Conservation (phyloP, 2,888 invertebrate species). For the Mayetiola destructor region DNA sequence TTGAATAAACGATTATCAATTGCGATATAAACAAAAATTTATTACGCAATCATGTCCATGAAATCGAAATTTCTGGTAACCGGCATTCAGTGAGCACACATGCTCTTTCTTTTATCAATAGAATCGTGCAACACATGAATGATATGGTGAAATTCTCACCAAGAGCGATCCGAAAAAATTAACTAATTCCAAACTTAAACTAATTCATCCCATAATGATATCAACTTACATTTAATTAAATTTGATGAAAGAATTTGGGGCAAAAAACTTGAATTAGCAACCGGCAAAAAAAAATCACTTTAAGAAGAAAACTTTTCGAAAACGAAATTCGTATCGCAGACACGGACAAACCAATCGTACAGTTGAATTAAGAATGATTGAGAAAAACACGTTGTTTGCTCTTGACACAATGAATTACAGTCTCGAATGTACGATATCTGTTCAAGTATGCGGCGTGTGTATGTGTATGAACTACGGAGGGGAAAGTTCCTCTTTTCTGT, state of each 20-base stretch:
- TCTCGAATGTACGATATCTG: too few species aligned
- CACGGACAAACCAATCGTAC: background rate
- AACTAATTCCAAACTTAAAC: background rate
- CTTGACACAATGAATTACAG: background rate
- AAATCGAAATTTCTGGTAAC: background rate
- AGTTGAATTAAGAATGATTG: background rate
- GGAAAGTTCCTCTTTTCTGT: too few species aligned
- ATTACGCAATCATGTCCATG: background rate
- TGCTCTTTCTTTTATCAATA: background rate
- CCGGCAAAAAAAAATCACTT: conserved; percentile 6
- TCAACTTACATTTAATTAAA: background rate
- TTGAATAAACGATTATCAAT: too few species aligned
- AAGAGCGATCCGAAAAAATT: background rate
- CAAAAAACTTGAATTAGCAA: background rate
- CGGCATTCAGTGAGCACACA: background rate
- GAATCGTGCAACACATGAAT: background rate
- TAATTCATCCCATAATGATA: background rate
- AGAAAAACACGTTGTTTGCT: conserved; percentile 7
- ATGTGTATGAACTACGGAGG: too few species aligned
- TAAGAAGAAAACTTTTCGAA: background rate
- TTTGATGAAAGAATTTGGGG: background rate
- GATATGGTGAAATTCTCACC: background rate
- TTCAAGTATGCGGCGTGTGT: too few species aligned
- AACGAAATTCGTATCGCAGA: background rate
- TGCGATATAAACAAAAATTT: background rate